Percentiles rank a stretch among this genome's conserved stretches.
Evolutionary conservation across 2,888 invertebrate genomes (phyloP).

Genomic region (Eupithecia abbreviata): DNA sequence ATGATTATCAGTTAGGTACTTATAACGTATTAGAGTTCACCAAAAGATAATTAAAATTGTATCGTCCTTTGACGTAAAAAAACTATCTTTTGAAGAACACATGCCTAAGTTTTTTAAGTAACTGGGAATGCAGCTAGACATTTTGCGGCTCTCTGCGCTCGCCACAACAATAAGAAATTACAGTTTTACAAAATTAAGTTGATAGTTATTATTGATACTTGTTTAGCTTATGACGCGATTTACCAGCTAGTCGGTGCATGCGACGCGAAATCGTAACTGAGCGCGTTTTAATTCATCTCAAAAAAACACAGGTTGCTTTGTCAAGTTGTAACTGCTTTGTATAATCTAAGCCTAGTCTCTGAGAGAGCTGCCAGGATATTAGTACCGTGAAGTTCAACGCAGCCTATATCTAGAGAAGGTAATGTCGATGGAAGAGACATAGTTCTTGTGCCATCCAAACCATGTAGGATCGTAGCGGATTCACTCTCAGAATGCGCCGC

Average conservation of each 20-base stretch:
- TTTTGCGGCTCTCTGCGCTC: neutral
- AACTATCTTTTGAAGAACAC: neutral
- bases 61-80: neutral
- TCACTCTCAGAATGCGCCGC: conserved; percentile 90
- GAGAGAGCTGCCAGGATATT: conserved; percentile 86
- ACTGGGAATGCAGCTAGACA: neutral
- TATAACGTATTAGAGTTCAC: neutral
- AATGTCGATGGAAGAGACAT: conserved; percentile 85
- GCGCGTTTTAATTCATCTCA: too few species aligned
- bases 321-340: conserved; percentile 52
- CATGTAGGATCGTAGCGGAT: conserved; percentile 86
- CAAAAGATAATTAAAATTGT: neutral
- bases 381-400: conserved; percentile 80
- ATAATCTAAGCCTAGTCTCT: conserved; percentile 86
- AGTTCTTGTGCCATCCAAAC: conserved; percentile 75
- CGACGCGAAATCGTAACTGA: neutral
- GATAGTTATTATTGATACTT: neutral
- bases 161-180: neutral
- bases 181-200: neutral
- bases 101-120: neutral
- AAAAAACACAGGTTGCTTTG: neutral
- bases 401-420: conserved; percentile 87
- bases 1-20: neutral
- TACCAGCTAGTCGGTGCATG: neutral
- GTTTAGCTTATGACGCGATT: neutral